A percentile compares a stretch with the other conserved stretches of the same genome.
Evolutionary conservation across 2,888 invertebrate species (phyloP).

Genomic region (Harmothoe impar): DNA sequence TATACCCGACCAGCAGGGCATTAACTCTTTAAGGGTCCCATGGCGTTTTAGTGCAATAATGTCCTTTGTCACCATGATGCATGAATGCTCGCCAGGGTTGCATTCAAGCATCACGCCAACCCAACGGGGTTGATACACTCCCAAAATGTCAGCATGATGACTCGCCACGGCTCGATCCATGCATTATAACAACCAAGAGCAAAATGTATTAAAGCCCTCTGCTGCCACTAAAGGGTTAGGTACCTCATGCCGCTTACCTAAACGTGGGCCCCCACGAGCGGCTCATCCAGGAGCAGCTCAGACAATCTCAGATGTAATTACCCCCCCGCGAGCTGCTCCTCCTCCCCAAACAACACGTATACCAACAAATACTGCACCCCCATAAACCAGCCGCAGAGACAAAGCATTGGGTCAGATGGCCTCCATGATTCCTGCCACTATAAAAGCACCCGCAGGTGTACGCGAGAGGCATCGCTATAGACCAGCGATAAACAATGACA

Average conservation of each 20-base stretch:
- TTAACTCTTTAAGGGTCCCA: no score
- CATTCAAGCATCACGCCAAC: no score
- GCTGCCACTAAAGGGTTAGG: no score
- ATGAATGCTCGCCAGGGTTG: no score
- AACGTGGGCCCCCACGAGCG: background rate
- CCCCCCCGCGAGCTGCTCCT: background rate
- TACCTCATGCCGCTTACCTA: constrained; percentile 4
- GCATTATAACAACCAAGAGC: no score
- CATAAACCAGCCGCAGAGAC: background rate
- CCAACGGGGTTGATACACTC: no score
- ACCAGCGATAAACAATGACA: background rate
- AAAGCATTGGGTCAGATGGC: background rate
- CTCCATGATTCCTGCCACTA: background rate
- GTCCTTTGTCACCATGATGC: no score
- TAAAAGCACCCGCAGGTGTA: background rate
- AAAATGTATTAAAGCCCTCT: no score
- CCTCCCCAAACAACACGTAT: background rate
- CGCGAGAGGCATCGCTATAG: background rate
- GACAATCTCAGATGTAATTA: constrained; percentile 37
- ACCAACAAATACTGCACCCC: background rate
- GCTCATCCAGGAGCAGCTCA: constrained; percentile 49
- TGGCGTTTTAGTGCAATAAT: no score
- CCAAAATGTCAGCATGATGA: no score
- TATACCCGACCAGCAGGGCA: background rate
- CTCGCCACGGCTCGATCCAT: no score